phyloP scores from a whole-genome alignment of 2,113 vertebrate species.

The Vidua chalybeata region DNA sequence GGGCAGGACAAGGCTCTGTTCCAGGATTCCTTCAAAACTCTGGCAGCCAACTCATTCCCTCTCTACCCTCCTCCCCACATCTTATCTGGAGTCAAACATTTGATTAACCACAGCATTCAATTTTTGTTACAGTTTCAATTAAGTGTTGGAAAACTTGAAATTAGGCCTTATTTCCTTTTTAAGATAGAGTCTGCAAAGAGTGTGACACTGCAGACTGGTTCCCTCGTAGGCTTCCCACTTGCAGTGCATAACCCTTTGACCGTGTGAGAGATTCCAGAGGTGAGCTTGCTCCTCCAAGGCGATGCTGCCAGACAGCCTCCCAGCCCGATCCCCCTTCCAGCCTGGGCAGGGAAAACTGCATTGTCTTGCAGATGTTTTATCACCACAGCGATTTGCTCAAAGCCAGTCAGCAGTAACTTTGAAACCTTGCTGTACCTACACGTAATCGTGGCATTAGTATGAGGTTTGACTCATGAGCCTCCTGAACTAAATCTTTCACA shows the following conservation, averaged over 20 bases:
- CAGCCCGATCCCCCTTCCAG: background rate
- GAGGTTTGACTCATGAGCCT: background rate
- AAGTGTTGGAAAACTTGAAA: background rate
- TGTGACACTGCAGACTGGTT: background rate
- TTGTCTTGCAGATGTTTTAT: background rate
- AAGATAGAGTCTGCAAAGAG: background rate
- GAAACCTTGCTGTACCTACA: background rate
- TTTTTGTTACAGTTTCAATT: background rate
- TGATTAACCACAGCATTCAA: fast-evolving
- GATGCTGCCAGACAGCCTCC: fast-evolving
- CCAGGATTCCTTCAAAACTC: background rate
- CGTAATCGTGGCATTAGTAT: background rate
- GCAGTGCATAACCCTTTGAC: background rate
- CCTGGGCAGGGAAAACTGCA: background rate
- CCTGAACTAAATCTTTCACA: background rate
- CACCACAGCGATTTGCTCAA: background rate
- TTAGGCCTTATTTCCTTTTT: background rate
- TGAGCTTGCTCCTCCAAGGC: background rate
- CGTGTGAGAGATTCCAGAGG: background rate
- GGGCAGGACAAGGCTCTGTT: background rate
- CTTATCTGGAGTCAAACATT: background rate
- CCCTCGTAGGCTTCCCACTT: background rate
- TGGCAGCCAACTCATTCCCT: background rate
- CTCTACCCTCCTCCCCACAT: background rate
- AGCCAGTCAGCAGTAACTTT: background rate